Evolutionary conservation across 2,113 vertebrate species (phyloP).

Genomic region (Mesoclemmys tuberculata): DNA sequence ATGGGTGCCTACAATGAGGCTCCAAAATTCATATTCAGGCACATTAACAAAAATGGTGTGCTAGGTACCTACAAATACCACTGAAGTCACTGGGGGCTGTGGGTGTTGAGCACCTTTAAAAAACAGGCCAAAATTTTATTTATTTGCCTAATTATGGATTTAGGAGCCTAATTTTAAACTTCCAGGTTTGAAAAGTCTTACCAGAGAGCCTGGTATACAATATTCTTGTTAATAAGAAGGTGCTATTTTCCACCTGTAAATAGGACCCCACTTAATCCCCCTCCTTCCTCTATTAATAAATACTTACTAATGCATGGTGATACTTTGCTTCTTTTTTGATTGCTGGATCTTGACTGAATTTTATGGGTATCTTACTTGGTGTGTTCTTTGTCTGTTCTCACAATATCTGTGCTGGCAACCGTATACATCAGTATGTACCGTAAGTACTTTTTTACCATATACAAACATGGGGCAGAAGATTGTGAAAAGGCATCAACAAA

Average conservation of each 20-base stretch:
- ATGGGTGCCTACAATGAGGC: background rate
- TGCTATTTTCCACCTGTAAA: background rate
- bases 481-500: background rate
- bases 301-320: too few species aligned
- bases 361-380: too few species aligned
- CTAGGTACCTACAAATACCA: accelerated
- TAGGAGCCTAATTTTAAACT: background rate
- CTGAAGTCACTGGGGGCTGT: background rate
- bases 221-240: background rate
- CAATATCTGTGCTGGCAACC: too few species aligned
- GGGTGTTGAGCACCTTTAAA: background rate
- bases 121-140: background rate
- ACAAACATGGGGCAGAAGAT: background rate
- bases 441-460: background rate
- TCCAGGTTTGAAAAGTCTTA: background rate
- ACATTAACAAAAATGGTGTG: background rate
- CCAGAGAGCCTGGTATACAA: background rate
- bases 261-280: too few species aligned
- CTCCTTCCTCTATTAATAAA: too few species aligned
- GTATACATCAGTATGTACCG: background rate
- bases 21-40: background rate
- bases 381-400: too few species aligned
- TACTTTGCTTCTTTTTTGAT: too few species aligned
- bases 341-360: too few species aligned
- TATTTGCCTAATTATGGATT: background rate